A percentile compares a stretch with the other conserved stretches of the same genome.
phyloP scores from a whole-genome alignment of 2,888 invertebrate species.

The Ectemnius lituratus region DNA sequence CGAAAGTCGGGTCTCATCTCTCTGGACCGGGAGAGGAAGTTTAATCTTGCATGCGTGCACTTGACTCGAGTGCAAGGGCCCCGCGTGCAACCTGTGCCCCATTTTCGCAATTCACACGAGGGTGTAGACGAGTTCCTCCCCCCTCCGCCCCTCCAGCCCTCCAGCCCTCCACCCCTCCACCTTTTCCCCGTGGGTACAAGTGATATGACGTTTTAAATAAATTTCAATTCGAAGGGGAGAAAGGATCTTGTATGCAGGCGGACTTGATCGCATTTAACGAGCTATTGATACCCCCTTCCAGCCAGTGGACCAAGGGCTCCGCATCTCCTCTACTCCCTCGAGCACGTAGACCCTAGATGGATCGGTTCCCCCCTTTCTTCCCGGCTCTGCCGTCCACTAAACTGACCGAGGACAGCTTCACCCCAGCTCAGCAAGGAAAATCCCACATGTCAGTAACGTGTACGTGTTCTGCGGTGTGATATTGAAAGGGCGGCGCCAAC shows the following conservation, averaged over 20 bases:
- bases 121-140: slow-evolving; percentile 21
- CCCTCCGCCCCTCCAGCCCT: too few species aligned
- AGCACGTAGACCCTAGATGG: slow-evolving; percentile 9
- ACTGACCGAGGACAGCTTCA: slow-evolving; percentile 31
- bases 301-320: slow-evolving; percentile 34
- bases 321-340: slow-evolving; percentile 15
- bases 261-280: slow-evolving; percentile 73
- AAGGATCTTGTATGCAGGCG: slow-evolving; percentile 36
- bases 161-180: too few species aligned
- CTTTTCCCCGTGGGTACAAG: slow-evolving; percentile 25
- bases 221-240: slow-evolving; percentile 67
- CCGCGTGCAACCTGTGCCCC: slow-evolving; percentile 69
- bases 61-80: slow-evolving; percentile 66
- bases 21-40: slow-evolving; percentile 33
- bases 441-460: slow-evolving; percentile 57
- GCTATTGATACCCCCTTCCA: slow-evolving; percentile 75
- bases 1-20: slow-evolving; percentile 22
- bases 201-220: slow-evolving; percentile 72
- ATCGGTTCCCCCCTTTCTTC: background rate
- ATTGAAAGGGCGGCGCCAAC: slow-evolving; percentile 28
- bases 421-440: slow-evolving; percentile 46
- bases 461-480: slow-evolving; percentile 31
- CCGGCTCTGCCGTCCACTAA: slow-evolving; percentile 11
- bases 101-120: slow-evolving; percentile 69
- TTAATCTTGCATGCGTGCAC: slow-evolving; percentile 66